A percentile compares a stretch with the other conserved stretches of the same genome.
Evolutionary conservation across 2,888 invertebrate genomes (phyloP).

Genomic region (Agapostemon virescens): DNA sequence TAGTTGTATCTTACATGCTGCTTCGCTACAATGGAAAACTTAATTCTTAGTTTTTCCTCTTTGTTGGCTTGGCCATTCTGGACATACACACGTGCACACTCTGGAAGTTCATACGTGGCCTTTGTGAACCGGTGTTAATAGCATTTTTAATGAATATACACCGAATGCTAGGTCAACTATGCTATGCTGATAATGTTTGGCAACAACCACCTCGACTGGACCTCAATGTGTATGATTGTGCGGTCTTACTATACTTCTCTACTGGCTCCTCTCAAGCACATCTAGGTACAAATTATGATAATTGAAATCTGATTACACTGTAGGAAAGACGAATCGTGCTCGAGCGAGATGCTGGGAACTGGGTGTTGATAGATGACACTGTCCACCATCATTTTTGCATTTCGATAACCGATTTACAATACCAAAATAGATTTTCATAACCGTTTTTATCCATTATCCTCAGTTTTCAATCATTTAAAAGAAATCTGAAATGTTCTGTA

Average conservation of each 20-base stretch:
- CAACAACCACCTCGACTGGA: conserved; percentile 71
- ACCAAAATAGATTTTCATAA: background rate
- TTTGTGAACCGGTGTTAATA: conserved; percentile 47
- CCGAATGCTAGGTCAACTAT: conserved; percentile 70
- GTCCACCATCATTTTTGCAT: background rate
- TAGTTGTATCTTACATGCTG: conserved; percentile 28
- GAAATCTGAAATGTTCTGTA: background rate
- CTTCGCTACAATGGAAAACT: conserved; percentile 31
- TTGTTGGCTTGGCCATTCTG: conserved; percentile 72
- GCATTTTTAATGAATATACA: conserved; percentile 69
- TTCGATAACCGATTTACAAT: background rate
- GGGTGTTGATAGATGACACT: conserved; percentile 37
- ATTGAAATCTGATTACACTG: conserved; percentile 74
- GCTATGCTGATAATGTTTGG: conserved; percentile 77
- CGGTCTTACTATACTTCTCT: conserved; percentile 61
- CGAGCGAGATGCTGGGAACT: conserved; percentile 63
- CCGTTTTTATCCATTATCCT: background rate
- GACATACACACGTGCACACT: conserved; percentile 67
- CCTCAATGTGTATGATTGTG: conserved; percentile 74
- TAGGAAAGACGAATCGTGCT: conserved; percentile 72
- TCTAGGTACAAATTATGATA: conserved; percentile 73
- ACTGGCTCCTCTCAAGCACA: conserved; percentile 67
- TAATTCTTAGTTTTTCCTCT: conserved; percentile 14
- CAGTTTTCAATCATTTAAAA: background rate
- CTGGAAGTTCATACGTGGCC: conserved; percentile 74